A percentile compares a stretch with the other conserved stretches of the same genome.
These are phyloP conservation scores for Brienomyrus brachyistius DNA, from an alignment of 2,113 vertebrate genomes.

Conservation along the genomic window DNA sequence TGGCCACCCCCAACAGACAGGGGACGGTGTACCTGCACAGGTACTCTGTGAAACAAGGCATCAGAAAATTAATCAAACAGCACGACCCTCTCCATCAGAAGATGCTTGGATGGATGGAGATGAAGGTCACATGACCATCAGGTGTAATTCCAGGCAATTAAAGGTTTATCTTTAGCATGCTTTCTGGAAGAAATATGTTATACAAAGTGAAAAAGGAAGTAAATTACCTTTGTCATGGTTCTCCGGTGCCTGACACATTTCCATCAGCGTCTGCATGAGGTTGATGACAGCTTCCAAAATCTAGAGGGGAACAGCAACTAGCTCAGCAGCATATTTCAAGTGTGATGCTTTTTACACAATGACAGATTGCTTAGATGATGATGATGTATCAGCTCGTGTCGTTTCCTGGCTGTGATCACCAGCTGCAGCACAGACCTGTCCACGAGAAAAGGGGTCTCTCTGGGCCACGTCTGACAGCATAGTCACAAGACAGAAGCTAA, in stretches of 20 bases:
- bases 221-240: constrained; percentile 82
- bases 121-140: neutral
- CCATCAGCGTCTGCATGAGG: constrained; percentile 81
- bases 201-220: neutral
- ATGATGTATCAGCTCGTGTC: too few species aligned
- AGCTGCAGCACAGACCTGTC: constrained; percentile 63
- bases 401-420: neutral
- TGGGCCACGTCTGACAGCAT: constrained; percentile 84
- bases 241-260: constrained; percentile 78
- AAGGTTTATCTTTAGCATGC: neutral
- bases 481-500: constrained; percentile 90
- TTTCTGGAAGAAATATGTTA: neutral
- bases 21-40: constrained; percentile 85
- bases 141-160: neutral
- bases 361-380: neutral
- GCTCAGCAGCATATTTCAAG: neutral
- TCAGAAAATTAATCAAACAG: neutral
- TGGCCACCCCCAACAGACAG: constrained; percentile 80
- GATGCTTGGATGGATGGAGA: neutral
- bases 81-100: neutral
- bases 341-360: neutral
- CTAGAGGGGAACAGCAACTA: constrained; percentile 44
- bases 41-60: constrained; percentile 63
- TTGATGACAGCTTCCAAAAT: constrained; percentile 83
- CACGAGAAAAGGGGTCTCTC: constrained; percentile 69